Conservation (phyloP, 2,888 invertebrate species). For the Nomada lathburiana region DNA sequence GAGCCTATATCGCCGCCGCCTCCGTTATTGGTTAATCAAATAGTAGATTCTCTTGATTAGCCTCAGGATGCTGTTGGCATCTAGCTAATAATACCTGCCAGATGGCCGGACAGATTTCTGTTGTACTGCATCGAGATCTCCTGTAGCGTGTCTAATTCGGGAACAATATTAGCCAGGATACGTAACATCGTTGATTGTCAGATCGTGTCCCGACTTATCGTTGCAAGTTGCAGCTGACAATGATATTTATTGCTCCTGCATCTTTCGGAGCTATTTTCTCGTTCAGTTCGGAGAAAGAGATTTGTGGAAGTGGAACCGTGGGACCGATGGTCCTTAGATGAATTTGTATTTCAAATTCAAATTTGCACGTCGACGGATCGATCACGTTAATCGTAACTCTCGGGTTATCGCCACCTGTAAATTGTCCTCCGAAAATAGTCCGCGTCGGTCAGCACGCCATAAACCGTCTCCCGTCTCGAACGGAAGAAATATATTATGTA, state of each 20-base stretch:
- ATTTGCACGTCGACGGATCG: background rate
- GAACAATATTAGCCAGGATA: slow-evolving; percentile 45
- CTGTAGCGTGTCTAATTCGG: slow-evolving; percentile 60
- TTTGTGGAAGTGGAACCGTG: background rate
- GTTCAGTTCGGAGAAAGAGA: background rate
- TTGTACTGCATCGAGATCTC: slow-evolving; percentile 42
- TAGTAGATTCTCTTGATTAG: slow-evolving; percentile 65
- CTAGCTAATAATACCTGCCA: slow-evolving; percentile 62
- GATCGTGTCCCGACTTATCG: background rate
- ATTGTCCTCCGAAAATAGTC: background rate
- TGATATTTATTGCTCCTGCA: background rate
- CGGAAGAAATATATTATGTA: slow-evolving; percentile 9
- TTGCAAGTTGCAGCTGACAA: background rate
- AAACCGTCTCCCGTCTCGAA: background rate
- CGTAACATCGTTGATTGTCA: slow-evolving; percentile 5
- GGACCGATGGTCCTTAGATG: background rate
- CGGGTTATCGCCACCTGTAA: background rate
- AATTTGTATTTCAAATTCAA: background rate
- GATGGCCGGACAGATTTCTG: slow-evolving; percentile 60
- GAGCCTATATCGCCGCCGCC: slow-evolving; percentile 34
- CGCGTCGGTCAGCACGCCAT: background rate
- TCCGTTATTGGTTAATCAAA: slow-evolving; percentile 70
- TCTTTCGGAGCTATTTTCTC: too few relatives aligned
- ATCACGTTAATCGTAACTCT: background rate
- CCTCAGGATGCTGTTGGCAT: slow-evolving; percentile 54